Percentiles rank a stretch among this genome's conserved stretches.
phyloP scores from a whole-genome alignment of 2,113 vertebrate genomes.

The Nothobranchius furzeri region DNA sequence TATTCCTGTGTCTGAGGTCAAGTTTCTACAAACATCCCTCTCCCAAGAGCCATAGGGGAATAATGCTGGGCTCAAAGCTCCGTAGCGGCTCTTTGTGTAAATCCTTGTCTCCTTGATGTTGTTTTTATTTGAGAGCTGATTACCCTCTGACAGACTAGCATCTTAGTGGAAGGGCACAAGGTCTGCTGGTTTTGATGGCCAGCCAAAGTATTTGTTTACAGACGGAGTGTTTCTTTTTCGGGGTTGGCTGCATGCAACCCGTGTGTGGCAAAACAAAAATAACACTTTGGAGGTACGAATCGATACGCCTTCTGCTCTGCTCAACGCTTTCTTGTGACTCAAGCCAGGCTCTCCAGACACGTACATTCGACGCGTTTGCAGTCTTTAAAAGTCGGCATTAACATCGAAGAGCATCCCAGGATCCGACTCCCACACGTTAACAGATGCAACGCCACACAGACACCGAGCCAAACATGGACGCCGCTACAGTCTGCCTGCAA shows the following conservation, averaged over 20 bases:
- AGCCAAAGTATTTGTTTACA: slow-evolving; percentile 76
- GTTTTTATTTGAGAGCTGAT: slow-evolving; percentile 79
- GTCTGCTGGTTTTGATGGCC: slow-evolving; percentile 75
- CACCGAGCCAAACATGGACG: slow-evolving; percentile 52
- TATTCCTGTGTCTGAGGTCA: slow-evolving; percentile 76
- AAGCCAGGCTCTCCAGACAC: slow-evolving; percentile 64
- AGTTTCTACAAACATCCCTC: slow-evolving; percentile 61
- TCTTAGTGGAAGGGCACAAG: slow-evolving; percentile 71
- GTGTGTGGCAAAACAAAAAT: slow-evolving; percentile 61
- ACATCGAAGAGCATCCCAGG: slow-evolving; percentile 57
- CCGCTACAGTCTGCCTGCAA: slow-evolving; percentile 43
- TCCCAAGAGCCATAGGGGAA: slow-evolving; percentile 65
- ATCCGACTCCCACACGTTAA: slow-evolving; percentile 68
- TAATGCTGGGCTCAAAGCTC: slow-evolving; percentile 72
- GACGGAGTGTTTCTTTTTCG: slow-evolving; percentile 62
- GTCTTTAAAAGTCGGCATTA: slow-evolving; percentile 70
- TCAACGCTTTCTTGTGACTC: slow-evolving; percentile 65
- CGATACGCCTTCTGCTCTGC: slow-evolving; percentile 62
- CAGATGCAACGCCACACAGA: slow-evolving; percentile 51
- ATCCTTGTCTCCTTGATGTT: slow-evolving; percentile 72
- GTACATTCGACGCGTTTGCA: slow-evolving; percentile 43
- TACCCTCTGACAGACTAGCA: slow-evolving; percentile 76
- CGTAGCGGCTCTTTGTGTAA: slow-evolving; percentile 59
- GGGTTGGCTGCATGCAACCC: slow-evolving; percentile 58
- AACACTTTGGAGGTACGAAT: slow-evolving; percentile 69